Evolutionary conservation across 2,888 invertebrate genomes (phyloP).

Genomic region (Sesamia inferens): DNA sequence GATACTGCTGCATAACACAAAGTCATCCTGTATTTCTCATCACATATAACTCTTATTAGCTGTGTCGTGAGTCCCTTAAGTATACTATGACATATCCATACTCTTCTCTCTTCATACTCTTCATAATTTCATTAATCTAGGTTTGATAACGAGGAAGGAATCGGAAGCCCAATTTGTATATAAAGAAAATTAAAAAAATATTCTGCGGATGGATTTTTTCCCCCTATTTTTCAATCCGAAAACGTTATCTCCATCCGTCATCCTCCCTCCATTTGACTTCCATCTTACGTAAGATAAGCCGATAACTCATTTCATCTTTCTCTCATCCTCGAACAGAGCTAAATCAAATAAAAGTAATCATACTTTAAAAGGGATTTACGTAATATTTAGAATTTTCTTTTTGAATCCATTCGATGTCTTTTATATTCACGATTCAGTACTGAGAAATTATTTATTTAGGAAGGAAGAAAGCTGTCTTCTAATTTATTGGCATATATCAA

Average conservation of each 20-base stretch:
- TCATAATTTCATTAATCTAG: not conserved
- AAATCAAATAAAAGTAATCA: constrained; percentile 58
- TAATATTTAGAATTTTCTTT: constrained; percentile 44
- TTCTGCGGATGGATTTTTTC: not conserved
- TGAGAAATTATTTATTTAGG: constrained; percentile 15
- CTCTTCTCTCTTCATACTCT: no score
- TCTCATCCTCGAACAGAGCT: constrained; percentile 19
- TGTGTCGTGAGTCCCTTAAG: not conserved
- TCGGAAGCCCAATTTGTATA: not conserved
- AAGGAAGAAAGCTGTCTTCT: not conserved
- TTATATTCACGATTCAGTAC: constrained; percentile 32
- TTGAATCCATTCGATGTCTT: constrained; percentile 30
- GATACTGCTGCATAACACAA: not conserved
- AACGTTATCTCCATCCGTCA: constrained; percentile 10
- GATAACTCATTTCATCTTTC: constrained; percentile 49
- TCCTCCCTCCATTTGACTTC: constrained; percentile 25
- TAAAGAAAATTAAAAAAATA: constrained; percentile 1
- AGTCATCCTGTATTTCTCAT: not conserved
- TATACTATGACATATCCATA: not conserved
- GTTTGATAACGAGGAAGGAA: not conserved
- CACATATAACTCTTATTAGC: not conserved
- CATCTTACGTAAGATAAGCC: constrained; percentile 50
- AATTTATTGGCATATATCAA: not conserved
- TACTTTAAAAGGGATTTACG: constrained; percentile 47
- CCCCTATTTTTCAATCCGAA: not conserved